Conservation (phyloP, 1,140 invertebrate genomes). For the Magallana gigas region DNA sequence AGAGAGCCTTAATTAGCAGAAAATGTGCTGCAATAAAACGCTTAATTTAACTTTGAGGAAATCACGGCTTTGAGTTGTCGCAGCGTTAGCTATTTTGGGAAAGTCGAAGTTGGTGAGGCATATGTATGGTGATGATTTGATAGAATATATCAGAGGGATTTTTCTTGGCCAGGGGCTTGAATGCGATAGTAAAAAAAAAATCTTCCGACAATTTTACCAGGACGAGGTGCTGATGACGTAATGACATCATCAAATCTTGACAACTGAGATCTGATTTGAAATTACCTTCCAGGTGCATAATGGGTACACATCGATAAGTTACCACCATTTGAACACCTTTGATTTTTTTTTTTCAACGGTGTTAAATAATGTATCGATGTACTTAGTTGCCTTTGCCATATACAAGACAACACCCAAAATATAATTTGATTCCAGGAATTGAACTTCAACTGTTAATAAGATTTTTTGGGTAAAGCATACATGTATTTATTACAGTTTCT, state of each 20-base stretch:
- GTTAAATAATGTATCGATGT: too few species aligned
- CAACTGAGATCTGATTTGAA: neutral
- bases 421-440: too few species aligned
- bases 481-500: too few species aligned
- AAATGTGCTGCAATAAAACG: constrained; percentile 15
- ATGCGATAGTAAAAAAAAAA: neutral
- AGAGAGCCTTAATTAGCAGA: constrained; percentile 18
- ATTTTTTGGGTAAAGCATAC: too few species aligned
- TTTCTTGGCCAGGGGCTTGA: neutral
- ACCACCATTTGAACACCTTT: too few species aligned
- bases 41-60: constrained; percentile 20
- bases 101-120: neutral
- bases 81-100: constrained; percentile 17
- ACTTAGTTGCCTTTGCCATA: too few species aligned
- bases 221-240: neutral
- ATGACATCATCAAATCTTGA: neutral
- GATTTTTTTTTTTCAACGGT: too few species aligned
- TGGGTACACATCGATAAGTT: too few species aligned
- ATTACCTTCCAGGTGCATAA: too few species aligned
- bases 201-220: neutral
- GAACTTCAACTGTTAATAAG: too few species aligned
- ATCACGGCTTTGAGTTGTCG: constrained; percentile 12
- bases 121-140: neutral
- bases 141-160: neutral
- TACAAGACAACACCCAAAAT: too few species aligned